phyloP scores from a whole-genome alignment of 2,797 vertebrate genomes.

The Notolepis coatsorum region DNA sequence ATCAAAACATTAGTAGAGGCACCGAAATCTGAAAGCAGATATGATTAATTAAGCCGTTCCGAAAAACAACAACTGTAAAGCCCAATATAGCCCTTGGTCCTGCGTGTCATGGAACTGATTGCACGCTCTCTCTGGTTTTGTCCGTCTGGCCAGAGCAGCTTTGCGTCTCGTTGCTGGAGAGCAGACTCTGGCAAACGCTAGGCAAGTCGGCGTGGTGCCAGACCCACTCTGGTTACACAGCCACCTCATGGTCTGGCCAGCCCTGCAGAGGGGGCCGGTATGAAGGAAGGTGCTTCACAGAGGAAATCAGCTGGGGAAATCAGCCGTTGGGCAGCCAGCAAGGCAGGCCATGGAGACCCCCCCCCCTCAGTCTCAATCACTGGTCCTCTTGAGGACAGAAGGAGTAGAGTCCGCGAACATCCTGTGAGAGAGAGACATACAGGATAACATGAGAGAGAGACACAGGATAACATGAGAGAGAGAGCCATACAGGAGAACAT shows the following conservation, averaged over 20 bases:
- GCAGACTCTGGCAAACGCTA: constrained; percentile 1
- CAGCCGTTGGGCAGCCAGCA: constrained; percentile 34
- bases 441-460: too few species aligned
- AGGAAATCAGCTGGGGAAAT: constrained; percentile 22
- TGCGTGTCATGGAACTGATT: constrained; percentile 11
- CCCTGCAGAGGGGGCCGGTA: constrained; percentile 17
- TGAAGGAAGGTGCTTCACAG: constrained; percentile 21
- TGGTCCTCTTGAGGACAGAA: constrained; percentile 61
- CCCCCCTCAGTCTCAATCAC: constrained; percentile 61
- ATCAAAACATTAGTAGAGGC: constrained; percentile 55
- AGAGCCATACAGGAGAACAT: too few species aligned
- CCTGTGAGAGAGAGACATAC: too few species aligned
- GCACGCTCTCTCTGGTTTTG: constrained; percentile 7
- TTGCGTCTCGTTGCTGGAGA: constrained; percentile 8
- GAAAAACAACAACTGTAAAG: constrained; percentile 15
- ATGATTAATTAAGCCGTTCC: constrained; percentile 20
- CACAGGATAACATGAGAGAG: too few species aligned
- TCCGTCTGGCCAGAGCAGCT: constrained; percentile 15
- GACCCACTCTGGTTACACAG: constrained; percentile 12
- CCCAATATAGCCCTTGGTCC: constrained; percentile 30
- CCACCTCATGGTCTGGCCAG: constrained; percentile 26
- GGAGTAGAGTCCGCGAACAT: constrained; percentile 71
- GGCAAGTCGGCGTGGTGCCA: constrained; percentile 24
- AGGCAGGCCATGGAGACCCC: constrained; percentile 3
- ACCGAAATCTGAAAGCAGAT: constrained; percentile 32